These are phyloP conservation scores for Crocodylus rhombifer DNA, from an alignment of 2,797 vertebrate species.

Conservation along the genomic window DNA sequence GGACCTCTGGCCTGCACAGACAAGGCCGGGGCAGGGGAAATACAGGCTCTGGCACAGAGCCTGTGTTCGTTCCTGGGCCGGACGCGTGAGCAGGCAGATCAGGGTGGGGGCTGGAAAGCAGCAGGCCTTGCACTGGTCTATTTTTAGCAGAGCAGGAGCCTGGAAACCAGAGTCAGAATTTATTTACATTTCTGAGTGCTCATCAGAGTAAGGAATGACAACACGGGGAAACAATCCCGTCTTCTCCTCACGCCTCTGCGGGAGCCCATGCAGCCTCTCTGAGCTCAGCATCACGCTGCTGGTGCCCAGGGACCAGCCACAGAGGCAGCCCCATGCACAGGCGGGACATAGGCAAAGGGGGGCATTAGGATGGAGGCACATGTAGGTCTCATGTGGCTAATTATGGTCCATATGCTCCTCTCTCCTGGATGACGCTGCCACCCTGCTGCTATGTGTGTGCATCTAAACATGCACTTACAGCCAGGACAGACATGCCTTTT, in stretches of 20 bases:
- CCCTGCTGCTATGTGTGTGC: background rate
- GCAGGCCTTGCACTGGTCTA: slow-evolving; percentile 30
- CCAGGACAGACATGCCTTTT: no score
- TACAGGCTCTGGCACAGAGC: fast-evolving
- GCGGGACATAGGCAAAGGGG: no score
- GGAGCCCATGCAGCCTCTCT: background rate
- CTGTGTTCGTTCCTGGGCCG: fast-evolving
- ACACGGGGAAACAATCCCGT: background rate
- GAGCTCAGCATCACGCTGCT: background rate
- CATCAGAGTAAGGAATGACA: background rate
- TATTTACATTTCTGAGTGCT: slow-evolving; percentile 67
- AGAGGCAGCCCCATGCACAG: background rate
- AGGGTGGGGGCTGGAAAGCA: slow-evolving; percentile 53
- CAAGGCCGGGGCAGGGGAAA: fast-evolving
- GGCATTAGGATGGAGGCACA: background rate
- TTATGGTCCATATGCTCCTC: background rate
- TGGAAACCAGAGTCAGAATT: slow-evolving; percentile 64
- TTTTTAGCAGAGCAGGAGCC: slow-evolving; percentile 71
- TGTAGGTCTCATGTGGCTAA: background rate
- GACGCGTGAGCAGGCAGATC: background rate
- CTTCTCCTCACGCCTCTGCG: background rate
- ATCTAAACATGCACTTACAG: background rate
- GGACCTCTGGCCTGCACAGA: fast-evolving
- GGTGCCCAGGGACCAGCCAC: background rate
- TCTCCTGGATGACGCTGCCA: background rate